Evolutionary conservation across 2,888 invertebrate species (phyloP).

Genomic region (Metalampra italica): DNA sequence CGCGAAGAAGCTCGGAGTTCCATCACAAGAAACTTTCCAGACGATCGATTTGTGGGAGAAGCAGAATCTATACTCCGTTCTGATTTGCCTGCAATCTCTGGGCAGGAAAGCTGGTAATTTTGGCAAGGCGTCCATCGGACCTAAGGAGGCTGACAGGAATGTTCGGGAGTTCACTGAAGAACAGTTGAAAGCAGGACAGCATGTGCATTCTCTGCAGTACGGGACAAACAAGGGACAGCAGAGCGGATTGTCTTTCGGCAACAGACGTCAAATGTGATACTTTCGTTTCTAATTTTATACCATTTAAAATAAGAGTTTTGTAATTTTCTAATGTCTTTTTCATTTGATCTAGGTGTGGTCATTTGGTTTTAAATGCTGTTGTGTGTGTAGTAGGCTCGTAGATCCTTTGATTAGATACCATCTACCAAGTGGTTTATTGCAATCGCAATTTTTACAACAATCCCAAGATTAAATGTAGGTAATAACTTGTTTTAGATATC

Average conservation of each 20-base stretch:
- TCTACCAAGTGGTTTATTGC: conserved; percentile 12
- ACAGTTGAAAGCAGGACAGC: conserved; percentile 94
- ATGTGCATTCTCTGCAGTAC: conserved; percentile 95
- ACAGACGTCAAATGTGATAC: conserved; percentile 95
- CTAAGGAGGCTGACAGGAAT: conserved; percentile 97
- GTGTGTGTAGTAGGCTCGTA: conserved; percentile 21
- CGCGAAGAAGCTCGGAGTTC: conserved; percentile 92
- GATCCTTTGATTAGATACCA: conserved; percentile 40
- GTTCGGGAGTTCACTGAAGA: conserved; percentile 95
- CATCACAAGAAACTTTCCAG: conserved; percentile 96
- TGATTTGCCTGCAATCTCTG: conserved; percentile 95
- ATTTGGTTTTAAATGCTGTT: conserved; percentile 17
- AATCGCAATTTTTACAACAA: not conserved
- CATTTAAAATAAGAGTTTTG: conserved; percentile 48
- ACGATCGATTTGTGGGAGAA: conserved; percentile 99
- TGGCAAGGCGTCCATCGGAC: conserved; percentile 94
- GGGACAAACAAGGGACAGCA: conserved; percentile 98
- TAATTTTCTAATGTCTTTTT: conserved; percentile 39
- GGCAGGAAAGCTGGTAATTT: conserved; percentile 94
- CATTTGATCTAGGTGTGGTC: conserved; percentile 32
- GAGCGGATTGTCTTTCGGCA: conserved; percentile 97
- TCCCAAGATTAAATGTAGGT: not conserved
- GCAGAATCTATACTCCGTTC: conserved; percentile 97
- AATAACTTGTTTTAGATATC: not conserved
- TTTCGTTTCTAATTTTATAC: conserved; percentile 10